These are phyloP conservation scores for Chloropsis cyanopogon DNA, from an alignment of 2,113 vertebrate species.

Conservation along the genomic window DNA sequence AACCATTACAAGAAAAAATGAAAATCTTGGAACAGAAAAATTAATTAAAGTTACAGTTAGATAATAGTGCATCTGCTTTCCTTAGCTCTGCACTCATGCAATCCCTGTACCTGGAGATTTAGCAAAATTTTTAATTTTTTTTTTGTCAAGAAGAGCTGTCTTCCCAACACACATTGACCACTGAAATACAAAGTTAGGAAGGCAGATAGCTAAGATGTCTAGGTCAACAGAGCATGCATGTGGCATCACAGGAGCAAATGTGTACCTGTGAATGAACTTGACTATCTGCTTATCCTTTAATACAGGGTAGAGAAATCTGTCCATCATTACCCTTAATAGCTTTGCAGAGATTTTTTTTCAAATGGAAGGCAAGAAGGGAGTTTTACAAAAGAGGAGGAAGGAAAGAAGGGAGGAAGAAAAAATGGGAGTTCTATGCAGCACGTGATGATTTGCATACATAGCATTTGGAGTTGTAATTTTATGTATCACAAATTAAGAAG, in stretches of 20 bases:
- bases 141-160: not conserved
- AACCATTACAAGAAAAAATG: not conserved
- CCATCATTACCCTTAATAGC: not conserved
- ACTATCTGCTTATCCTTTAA: not conserved
- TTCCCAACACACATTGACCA: not conserved
- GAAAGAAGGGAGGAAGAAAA: not conserved
- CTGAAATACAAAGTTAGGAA: not conserved
- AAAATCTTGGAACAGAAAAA: not conserved
- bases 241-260: not conserved
- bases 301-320: not conserved
- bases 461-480: not conserved
- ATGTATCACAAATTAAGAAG: not conserved
- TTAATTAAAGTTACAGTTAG: not conserved
- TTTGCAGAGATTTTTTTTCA: not conserved
- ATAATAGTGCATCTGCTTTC: not conserved
- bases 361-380: not conserved
- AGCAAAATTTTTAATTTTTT: not conserved
- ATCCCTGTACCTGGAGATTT: not conserved
- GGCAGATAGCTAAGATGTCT: not conserved
- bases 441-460: not conserved
- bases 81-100: not conserved
- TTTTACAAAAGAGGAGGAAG: not conserved
- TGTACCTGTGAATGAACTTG: not conserved
- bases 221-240: not conserved
- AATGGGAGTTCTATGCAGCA: accelerated